Conservation (phyloP, 37 sponge, comb jelly and placozoan species). For the Ianthella basta region DNA sequence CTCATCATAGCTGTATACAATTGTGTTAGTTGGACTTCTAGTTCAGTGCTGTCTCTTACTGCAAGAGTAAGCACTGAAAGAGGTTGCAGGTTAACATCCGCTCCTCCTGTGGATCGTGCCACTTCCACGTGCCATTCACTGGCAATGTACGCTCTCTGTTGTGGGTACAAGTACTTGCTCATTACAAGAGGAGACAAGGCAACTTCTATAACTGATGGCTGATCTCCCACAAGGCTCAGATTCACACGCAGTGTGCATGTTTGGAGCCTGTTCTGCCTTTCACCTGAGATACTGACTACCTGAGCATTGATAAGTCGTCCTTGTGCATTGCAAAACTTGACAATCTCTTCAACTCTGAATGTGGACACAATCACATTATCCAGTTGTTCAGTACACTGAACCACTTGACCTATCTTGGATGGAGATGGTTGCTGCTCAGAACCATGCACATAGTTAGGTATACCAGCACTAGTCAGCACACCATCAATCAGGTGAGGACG, state of each 20-base stretch:
- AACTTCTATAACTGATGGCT: no score
- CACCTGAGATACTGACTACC: no score
- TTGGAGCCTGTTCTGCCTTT: no score
- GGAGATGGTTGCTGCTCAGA: neutral
- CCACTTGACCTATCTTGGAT: neutral
- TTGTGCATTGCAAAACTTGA: neutral
- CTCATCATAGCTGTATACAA: neutral
- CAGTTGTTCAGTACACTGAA: neutral
- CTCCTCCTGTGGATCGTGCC: no score
- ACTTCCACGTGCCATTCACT: no score
- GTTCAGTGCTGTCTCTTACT: neutral
- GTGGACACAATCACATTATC: conserved; percentile 3
- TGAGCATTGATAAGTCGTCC: conserved; percentile 8
- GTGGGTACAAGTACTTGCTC: no score
- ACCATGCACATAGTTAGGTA: conserved; percentile 4
- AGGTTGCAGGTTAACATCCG: neutral
- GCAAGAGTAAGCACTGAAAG: neutral
- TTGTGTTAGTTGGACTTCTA: neutral
- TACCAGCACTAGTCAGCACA: neutral
- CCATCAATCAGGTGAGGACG: neutral
- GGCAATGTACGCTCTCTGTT: no score
- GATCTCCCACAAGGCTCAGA: no score
- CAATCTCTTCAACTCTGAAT: conserved; percentile 2
- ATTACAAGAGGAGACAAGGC: no score
- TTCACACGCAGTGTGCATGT: no score